Conservation (phyloP, 2,797 vertebrate species). For the Antennarius maculatus region DNA sequence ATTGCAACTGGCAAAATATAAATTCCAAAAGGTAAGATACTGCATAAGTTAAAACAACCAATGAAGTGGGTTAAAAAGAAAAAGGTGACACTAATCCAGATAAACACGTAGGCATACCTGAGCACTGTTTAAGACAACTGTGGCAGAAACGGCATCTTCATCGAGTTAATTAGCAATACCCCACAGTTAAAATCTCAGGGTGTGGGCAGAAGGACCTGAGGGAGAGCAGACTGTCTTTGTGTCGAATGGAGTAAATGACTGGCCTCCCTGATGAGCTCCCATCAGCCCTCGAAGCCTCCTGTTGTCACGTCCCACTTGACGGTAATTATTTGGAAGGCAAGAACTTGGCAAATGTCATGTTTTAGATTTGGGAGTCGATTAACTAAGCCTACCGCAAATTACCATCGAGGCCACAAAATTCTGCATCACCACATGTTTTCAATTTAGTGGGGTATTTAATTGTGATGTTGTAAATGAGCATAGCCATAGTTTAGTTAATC, state of each 20-base stretch:
- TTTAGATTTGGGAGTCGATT: conserved; percentile 77
- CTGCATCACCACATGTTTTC: conserved; percentile 48
- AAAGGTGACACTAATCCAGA: conserved; percentile 38
- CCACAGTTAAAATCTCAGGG: conserved; percentile 72
- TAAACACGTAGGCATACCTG: conserved; percentile 65
- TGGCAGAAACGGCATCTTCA: conserved; percentile 75
- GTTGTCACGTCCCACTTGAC: conserved; percentile 75
- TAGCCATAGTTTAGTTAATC: conserved; percentile 39
- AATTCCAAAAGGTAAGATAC: neutral
- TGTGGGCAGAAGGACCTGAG: conserved; percentile 68
- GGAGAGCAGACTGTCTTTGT: conserved; percentile 73
- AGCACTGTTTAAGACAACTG: conserved; percentile 70
- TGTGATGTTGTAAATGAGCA: conserved; percentile 37
- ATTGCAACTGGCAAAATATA: conserved; percentile 12
- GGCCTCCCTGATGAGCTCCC: conserved; percentile 76
- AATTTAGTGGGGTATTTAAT: conserved; percentile 43
- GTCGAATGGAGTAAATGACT: conserved; percentile 77
- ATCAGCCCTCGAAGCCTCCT: conserved; percentile 73
- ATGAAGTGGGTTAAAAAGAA: conserved; percentile 5
- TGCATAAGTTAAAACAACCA: conserved; percentile 15
- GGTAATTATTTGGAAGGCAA: conserved; percentile 80
- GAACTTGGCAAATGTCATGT: conserved; percentile 73
- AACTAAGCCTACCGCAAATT: conserved; percentile 51
- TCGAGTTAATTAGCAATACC: conserved; percentile 79
- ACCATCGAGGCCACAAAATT: conserved; percentile 43